A percentile compares a stretch with the other conserved stretches of the same genome.
Conservation (phyloP, 2,113 vertebrate species). For the Hyperopisus bebe region DNA sequence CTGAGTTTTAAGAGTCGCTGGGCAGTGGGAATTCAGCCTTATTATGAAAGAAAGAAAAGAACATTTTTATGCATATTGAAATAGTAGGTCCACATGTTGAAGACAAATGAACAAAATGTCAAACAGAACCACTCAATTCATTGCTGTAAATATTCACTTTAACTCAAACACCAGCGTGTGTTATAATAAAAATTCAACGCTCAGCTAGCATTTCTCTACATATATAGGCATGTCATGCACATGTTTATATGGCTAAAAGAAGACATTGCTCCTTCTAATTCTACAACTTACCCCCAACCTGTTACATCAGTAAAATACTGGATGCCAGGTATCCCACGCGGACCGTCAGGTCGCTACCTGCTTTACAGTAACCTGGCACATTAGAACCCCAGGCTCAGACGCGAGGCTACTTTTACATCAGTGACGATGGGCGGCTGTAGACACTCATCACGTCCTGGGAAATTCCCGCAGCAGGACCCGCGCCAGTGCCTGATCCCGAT, state of each 20-base stretch:
- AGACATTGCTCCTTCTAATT: neutral
- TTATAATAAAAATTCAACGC: neutral
- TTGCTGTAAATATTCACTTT: neutral
- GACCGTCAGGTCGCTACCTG: neutral
- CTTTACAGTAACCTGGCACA: neutral
- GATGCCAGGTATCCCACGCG: neutral
- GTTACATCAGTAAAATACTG: neutral
- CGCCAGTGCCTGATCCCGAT: neutral
- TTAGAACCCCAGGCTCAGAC: neutral
- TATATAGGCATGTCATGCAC: neutral
- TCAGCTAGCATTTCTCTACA: neutral
- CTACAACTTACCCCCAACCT: neutral
- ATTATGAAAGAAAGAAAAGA: neutral
- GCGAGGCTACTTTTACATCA: neutral
- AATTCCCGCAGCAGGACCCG: neutral
- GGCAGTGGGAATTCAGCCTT: neutral
- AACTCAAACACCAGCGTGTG: neutral
- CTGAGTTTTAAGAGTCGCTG: neutral
- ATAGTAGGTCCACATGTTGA: neutral
- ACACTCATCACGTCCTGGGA: neutral
- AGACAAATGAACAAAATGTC: neutral
- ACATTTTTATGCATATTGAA: neutral
- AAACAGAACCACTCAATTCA: neutral
- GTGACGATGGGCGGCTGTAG: neutral
- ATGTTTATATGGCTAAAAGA: neutral